Base-by-base conservation (phyloP, 2,888 invertebrate genomes). In the Tetramorium bicarinatum region DNA sequence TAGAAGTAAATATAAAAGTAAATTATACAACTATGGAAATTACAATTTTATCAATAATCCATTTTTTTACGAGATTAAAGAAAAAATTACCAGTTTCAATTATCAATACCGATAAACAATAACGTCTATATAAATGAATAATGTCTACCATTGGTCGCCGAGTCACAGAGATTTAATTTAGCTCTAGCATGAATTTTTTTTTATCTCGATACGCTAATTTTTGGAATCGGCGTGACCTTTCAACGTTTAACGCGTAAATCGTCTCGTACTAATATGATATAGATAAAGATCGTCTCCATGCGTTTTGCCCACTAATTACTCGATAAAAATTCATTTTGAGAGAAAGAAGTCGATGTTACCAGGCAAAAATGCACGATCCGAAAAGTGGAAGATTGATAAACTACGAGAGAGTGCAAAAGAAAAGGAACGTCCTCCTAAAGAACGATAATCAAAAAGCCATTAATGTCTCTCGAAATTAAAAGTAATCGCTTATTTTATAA, bases 241-340 rank as follows among this genome's bases (percentile, higher is more conserved):
- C 34, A 4, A 34, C 15, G 44, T 76, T 71, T 69, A 56, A 56
- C 25, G 56, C 38, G 34, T 8, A 41, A 13, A 3, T 61, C 61
- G 52, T 62, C n/a, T 71, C 7, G 41, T 41, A 44, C 1, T n/a
- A 52, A 34, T 4, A 25, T 9, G 13, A 62, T 21, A 21, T 15
- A 21, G 64, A 83, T 71, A 80, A 64, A 59, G 8, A 81, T 64
- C 38, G 54, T n/a, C 59, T 59, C 9, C 34, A n/a, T 15, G 25
- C n/a, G 3, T 6, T 59, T 38, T 21, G 9, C 7, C 1, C n/a
- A 18, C 62, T 88, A 86, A 86, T 88, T 84, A 44, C n/a, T 52
- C 21, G 87, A 87, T 87, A 88, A 77, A 34, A 59, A 54, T 34
- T 66, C 29, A 25, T 21, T 38, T 84, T 64, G 25, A 15, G 61